Conservation (phyloP, 2,888 invertebrate genomes). For the Ormyrus thymus region DNA sequence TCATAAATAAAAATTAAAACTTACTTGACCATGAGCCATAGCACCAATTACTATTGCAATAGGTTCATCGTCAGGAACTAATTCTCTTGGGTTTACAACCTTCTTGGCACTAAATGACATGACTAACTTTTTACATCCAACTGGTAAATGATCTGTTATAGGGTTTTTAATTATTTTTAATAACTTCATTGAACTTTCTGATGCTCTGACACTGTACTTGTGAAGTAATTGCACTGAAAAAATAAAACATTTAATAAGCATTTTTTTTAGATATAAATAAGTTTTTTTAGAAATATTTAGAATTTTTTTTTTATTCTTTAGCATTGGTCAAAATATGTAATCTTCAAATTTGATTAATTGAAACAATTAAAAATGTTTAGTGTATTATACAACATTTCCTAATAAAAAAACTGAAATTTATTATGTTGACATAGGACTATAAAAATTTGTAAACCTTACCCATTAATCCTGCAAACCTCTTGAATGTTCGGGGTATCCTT, state of each 20-base stretch:
- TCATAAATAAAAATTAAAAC: conserved; percentile 15
- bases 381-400: background rate
- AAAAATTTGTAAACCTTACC: conserved; percentile 77
- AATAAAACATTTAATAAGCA: too few relatives aligned
- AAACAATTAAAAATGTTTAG: too few relatives aligned
- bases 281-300: too few relatives aligned
- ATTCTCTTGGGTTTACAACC: conserved; percentile 82
- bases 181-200: conserved; percentile 91
- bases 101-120: conserved; percentile 92
- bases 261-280: too few relatives aligned
- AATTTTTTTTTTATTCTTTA: too few relatives aligned
- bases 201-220: conserved; percentile 93
- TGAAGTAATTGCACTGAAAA: conserved; percentile 94
- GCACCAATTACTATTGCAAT: conserved; percentile 95
- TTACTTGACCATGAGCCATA: conserved; percentile 96
- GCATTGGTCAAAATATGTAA: too few relatives aligned
- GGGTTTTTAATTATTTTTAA: conserved; percentile 98
- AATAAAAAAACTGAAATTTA: background rate
- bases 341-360: too few relatives aligned
- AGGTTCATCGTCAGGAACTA: conserved; percentile 89
- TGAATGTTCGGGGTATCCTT: conserved; percentile 96
- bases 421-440: too few relatives aligned
- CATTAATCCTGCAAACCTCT: conserved; percentile 97
- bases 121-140: conserved; percentile 91
- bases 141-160: conserved; percentile 93